These are phyloP conservation scores for Rissa tridactyla DNA, from an alignment of 2,113 vertebrate species.

Conservation along the genomic window DNA sequence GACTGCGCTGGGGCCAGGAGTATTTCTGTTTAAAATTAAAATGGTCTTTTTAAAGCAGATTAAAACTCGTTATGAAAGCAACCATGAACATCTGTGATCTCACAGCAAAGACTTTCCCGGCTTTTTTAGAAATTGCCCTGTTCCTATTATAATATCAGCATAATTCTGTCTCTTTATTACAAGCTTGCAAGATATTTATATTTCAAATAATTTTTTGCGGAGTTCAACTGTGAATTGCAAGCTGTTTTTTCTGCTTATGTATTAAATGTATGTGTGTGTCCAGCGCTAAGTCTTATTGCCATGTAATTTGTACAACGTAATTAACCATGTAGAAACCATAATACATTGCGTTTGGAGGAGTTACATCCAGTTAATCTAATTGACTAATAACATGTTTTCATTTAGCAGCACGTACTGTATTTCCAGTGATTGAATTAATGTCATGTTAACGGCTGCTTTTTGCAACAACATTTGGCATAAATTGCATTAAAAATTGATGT, in stretches of 20 bases:
- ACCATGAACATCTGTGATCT: constrained; percentile 17
- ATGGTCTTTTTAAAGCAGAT: constrained; percentile 11
- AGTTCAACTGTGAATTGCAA: neutral
- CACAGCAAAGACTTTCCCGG: constrained; percentile 1
- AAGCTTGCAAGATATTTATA: neutral
- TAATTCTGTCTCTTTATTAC: neutral
- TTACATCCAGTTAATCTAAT: constrained; percentile 67
- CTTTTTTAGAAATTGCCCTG: neutral
- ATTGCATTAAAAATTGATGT: constrained; percentile 73
- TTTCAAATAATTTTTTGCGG: neutral
- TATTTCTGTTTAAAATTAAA: constrained; percentile 28
- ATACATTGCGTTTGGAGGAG: constrained; percentile 28
- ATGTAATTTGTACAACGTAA: constrained; percentile 10
- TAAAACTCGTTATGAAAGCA: neutral
- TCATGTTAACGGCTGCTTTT: constrained; percentile 67
- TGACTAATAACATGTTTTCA: constrained; percentile 65
- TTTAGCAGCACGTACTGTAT: constrained; percentile 64
- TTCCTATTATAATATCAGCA: neutral
- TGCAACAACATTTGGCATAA: constrained; percentile 70
- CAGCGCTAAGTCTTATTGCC: constrained; percentile 26
- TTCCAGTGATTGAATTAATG: constrained; percentile 71
- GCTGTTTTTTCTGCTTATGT: neutral
- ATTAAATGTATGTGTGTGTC: constrained; percentile 16
- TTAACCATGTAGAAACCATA: constrained; percentile 62
- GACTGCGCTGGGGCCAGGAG: neutral